phyloP scores from a whole-genome alignment of 1,140 invertebrate genomes.

The Drosophila eugracilis region DNA sequence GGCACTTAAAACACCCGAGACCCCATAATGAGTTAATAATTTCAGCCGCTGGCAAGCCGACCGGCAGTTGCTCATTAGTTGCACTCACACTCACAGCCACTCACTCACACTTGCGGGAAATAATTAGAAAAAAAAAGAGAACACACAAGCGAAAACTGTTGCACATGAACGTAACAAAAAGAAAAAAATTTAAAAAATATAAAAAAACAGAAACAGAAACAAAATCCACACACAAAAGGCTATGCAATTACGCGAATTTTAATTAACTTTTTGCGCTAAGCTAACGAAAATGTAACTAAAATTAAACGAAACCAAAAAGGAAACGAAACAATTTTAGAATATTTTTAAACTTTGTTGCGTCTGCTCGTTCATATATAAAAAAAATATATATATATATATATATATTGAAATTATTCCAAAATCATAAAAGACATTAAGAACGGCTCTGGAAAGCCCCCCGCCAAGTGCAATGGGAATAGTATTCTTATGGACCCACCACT shows the following conservation, averaged over 20 bases:
- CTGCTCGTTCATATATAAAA: constrained; percentile 30
- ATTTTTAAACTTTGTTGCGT: constrained; percentile 33
- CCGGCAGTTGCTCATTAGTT: constrained; percentile 70
- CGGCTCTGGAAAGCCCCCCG: background rate
- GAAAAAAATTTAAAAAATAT: constrained; percentile 4
- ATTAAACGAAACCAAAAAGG: constrained; percentile 25
- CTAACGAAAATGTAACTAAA: constrained; percentile 30
- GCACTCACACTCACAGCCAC: constrained; percentile 35
- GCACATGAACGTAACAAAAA: constrained; percentile 30
- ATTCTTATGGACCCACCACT: background rate
- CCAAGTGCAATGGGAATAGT: constrained; percentile 8
- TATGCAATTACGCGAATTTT: constrained; percentile 71
- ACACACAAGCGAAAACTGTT: constrained; percentile 40
- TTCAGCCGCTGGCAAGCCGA: constrained; percentile 34
- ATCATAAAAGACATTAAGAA: constrained; percentile 9
- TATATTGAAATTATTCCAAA: constrained; percentile 7
- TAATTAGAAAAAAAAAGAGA: constrained; percentile 48
- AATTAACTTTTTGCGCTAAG: constrained; percentile 57
- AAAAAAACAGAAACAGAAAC: constrained; percentile 8
- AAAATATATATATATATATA: no score
- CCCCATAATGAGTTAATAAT: constrained; percentile 59
- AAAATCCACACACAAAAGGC: constrained; percentile 12
- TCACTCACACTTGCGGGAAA: constrained; percentile 16
- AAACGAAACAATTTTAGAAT: constrained; percentile 11
- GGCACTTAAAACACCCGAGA: constrained; percentile 55